Conservation (phyloP, 2,797 vertebrate species). For the Chiroxiphia lanceolata region DNA sequence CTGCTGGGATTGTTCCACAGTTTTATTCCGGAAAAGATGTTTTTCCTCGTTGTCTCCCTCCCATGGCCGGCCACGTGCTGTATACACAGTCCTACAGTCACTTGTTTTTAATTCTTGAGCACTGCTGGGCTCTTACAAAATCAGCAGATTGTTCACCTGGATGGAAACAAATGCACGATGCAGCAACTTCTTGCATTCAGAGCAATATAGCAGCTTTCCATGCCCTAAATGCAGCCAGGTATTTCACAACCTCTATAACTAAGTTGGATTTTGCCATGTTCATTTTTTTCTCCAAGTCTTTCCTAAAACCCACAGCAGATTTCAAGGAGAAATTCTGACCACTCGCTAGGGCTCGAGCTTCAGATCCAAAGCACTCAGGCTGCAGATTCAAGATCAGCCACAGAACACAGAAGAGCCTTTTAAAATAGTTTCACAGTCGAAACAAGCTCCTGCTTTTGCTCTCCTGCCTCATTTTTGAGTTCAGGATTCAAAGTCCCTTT, state of each 20-base stretch:
- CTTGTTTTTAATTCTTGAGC: not conserved
- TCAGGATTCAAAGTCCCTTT: not conserved
- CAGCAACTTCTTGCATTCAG: not conserved
- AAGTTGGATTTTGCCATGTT: not conserved
- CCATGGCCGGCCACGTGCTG: fast-evolving
- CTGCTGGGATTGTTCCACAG: not conserved
- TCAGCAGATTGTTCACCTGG: not conserved
- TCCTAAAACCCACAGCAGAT: not conserved
- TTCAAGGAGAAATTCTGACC: not conserved
- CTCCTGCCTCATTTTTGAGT: not conserved
- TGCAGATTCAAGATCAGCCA: not conserved
- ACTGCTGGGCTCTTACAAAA: not conserved
- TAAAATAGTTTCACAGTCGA: not conserved
- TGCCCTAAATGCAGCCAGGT: not conserved
- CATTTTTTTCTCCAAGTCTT: not conserved
- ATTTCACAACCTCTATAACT: not conserved
- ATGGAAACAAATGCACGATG: not conserved
- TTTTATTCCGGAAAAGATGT: not conserved
- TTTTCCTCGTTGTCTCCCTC: not conserved
- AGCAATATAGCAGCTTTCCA: not conserved
- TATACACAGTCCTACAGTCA: not conserved
- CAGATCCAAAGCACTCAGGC: not conserved
- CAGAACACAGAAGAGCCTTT: not conserved
- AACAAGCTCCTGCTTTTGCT: not conserved
- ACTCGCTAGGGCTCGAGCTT: not conserved